Conservation (phyloP, 2,888 invertebrate genomes). For the Clanis bilineata region DNA sequence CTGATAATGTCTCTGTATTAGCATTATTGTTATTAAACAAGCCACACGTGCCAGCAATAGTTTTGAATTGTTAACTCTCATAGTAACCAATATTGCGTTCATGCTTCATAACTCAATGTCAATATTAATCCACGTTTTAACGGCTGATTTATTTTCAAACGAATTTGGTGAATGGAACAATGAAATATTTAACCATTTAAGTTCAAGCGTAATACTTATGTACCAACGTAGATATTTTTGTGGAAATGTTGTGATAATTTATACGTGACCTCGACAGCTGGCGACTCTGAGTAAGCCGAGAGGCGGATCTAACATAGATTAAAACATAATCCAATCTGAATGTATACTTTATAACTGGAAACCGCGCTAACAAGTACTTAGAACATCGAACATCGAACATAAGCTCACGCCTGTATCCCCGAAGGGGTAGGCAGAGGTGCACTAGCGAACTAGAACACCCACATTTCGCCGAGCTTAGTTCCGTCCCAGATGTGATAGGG, state of each 20-base stretch:
- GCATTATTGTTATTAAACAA: neutral
- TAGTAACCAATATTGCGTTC: neutral
- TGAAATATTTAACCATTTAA: neutral
- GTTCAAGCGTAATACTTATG: neutral
- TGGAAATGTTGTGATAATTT: neutral
- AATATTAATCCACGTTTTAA: neutral
- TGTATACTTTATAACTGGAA: neutral
- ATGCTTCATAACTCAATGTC: neutral
- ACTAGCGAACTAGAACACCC: no score
- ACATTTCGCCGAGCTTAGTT: no score
- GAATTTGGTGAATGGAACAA: neutral
- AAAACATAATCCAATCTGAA: neutral
- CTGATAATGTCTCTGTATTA: neutral
- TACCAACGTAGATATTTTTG: neutral
- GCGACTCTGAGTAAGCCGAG: neutral
- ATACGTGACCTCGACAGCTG: neutral
- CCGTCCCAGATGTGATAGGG: no score
- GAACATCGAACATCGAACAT: no score
- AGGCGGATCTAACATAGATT: neutral
- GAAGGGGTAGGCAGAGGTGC: no score
- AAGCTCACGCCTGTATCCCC: no score
- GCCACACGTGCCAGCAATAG: neutral
- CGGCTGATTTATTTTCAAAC: neutral
- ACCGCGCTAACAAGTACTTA: neutral
- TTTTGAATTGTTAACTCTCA: neutral